Percentiles rank a stretch among this genome's conserved stretches.
phyloP scores from a whole-genome alignment of 2,888 invertebrate species.

The Ochropacha duplaris region DNA sequence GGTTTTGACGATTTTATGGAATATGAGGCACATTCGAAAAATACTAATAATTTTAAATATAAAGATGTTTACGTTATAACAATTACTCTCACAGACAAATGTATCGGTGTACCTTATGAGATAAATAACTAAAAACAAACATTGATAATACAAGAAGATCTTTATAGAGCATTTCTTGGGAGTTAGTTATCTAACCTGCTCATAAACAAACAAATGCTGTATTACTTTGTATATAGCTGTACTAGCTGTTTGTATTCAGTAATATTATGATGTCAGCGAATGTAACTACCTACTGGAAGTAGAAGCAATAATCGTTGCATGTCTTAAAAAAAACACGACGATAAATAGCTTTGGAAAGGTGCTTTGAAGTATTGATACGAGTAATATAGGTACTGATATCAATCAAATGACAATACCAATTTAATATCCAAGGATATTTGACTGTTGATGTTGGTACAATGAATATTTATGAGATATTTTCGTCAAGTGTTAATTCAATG shows the following conservation, averaged over 20 bases:
- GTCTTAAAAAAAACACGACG: too few relatives aligned
- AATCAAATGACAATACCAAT: background rate
- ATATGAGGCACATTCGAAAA: background rate
- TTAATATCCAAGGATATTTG: background rate
- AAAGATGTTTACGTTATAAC: background rate
- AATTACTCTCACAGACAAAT: too few relatives aligned
- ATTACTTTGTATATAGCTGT: too few relatives aligned
- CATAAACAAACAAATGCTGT: background rate
- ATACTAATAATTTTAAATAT: background rate
- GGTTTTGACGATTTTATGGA: background rate
- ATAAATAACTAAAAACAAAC: too few relatives aligned
- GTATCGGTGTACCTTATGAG: too few relatives aligned
- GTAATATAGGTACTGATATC: background rate
- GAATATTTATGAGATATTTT: background rate
- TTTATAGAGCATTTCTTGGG: too few relatives aligned
- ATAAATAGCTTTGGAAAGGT: background rate
- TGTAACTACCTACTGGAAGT: too few relatives aligned
- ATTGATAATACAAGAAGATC: too few relatives aligned
- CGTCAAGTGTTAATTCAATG: too few relatives aligned
- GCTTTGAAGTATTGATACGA: background rate
- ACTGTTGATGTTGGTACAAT: background rate
- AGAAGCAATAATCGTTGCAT: background rate
- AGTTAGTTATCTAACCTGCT: background rate
- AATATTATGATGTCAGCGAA: background rate
- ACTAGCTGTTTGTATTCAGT: background rate